Evolutionary conservation across 2,113 vertebrate species (phyloP).

Genomic region (Eira barbara): DNA sequence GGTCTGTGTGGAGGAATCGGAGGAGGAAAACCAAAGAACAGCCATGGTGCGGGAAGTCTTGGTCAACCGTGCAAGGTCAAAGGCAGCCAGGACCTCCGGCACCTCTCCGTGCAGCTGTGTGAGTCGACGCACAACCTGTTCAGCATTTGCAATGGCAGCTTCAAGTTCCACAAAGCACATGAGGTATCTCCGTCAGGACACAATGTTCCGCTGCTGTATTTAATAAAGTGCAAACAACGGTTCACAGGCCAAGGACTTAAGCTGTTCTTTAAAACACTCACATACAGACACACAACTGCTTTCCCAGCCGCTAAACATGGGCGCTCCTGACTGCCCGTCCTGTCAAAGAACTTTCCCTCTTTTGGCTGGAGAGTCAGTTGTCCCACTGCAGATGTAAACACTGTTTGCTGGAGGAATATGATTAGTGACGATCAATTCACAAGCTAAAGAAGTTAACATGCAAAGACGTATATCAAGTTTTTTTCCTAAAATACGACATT

Average conservation of each 20-base stretch:
- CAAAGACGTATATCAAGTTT: background rate
- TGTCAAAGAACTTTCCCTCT: background rate
- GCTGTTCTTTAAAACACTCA: background rate
- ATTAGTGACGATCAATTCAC: background rate
- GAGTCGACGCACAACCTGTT: rapidly evolving
- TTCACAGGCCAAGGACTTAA: background rate
- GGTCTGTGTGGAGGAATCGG: too few species aligned
- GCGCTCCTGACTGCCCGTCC: rapidly evolving
- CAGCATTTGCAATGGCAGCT: rapidly evolving
- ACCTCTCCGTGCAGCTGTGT: rapidly evolving
- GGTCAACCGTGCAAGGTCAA: rapidly evolving
- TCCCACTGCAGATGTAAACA: background rate
- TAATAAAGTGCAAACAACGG: constrained; percentile 15
- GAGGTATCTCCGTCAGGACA: background rate
- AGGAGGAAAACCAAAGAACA: background rate
- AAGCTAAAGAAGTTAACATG: background rate
- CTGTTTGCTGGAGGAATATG: background rate
- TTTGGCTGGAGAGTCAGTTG: background rate
- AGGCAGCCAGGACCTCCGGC: too few species aligned
- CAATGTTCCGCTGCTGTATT: background rate
- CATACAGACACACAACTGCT: rapidly evolving
- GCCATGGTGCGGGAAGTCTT: rapidly evolving
- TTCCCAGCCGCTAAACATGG: too few species aligned
- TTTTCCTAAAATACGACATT: background rate
- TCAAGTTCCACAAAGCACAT: background rate